Conservation (phyloP, 2,888 invertebrate species). For the Sarcophaga caerulescens region DNA sequence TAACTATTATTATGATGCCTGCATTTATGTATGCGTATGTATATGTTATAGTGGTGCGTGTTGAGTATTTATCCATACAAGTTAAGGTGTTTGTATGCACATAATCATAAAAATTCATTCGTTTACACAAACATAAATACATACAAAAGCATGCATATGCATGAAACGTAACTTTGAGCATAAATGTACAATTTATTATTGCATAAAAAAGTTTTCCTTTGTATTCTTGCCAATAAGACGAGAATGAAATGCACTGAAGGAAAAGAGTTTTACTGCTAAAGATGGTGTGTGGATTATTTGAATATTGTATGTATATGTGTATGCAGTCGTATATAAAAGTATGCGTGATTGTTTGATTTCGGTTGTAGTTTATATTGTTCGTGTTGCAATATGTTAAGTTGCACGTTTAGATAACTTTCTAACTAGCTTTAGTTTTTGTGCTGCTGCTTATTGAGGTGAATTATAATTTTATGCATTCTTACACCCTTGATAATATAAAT, state of each 20-base stretch:
- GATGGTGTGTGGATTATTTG: background rate
- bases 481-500: slow-evolving; percentile 49
- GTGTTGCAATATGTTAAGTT: slow-evolving; percentile 57
- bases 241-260: background rate
- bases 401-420: slow-evolving; percentile 59
- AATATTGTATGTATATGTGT: background rate
- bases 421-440: slow-evolving; percentile 7
- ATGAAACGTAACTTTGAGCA: slow-evolving; percentile 35
- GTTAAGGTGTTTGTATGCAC: slow-evolving; percentile 31
- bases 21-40: background rate
- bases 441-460: slow-evolving; percentile 46
- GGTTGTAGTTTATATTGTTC: background rate
- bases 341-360: slow-evolving; percentile 37
- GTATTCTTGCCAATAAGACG: slow-evolving; percentile 6
- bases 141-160: background rate
- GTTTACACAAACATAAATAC: slow-evolving; percentile 17
- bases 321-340: background rate
- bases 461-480: slow-evolving; percentile 55
- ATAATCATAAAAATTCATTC: slow-evolving; percentile 43
- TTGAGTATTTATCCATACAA: slow-evolving; percentile 18
- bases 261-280: background rate
- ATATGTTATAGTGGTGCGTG: background rate
- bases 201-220: slow-evolving; percentile 53
- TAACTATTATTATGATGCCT: too few relatives aligned
- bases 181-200: slow-evolving; percentile 57